Evolutionary conservation across 1,140 invertebrate genomes (phyloP).

Genomic region (Drosophila subpulchrella): DNA sequence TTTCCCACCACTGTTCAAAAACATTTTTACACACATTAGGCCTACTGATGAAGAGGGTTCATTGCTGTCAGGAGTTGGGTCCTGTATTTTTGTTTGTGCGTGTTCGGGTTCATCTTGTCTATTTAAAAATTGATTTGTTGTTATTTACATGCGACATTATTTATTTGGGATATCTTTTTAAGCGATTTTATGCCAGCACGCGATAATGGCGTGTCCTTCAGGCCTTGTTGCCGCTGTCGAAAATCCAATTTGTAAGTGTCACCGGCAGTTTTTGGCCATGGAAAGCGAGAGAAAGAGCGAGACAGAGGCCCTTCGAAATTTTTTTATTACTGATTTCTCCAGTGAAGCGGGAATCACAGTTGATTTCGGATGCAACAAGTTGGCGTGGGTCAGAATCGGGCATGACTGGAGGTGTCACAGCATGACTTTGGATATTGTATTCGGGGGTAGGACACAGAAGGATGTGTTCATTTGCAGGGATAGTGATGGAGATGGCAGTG

Average conservation of each 20-base stretch:
- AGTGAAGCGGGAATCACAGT: conserved; percentile 73
- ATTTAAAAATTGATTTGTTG: conserved; percentile 81
- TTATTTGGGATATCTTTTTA: conserved; percentile 63
- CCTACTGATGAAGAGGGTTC: conserved; percentile 61
- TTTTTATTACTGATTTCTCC: conserved; percentile 70
- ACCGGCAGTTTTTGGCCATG: conserved; percentile 60
- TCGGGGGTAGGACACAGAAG: conserved; percentile 16
- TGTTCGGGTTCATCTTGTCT: conserved; percentile 50
- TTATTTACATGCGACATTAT: conserved; percentile 80
- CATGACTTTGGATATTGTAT: conserved; percentile 68
- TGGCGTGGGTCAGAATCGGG: conserved; percentile 25
- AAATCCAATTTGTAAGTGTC: conserved; percentile 81
- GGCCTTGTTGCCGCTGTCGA: conserved; percentile 49
- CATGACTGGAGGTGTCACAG: conserved; percentile 40
- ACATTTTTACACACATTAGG: conserved; percentile 9
- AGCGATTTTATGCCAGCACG: conserved; percentile 32
- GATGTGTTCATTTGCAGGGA: conserved; percentile 35
- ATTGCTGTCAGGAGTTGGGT: conserved; percentile 41
- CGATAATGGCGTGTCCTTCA: conserved; percentile 64
- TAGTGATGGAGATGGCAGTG: background rate
- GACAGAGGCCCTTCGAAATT: conserved; percentile 4
- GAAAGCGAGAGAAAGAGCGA: conserved; percentile 16
- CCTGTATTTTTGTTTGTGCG: conserved; percentile 20
- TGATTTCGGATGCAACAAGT: conserved; percentile 73
- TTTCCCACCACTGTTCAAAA: conserved; percentile 15